A percentile compares a stretch with the other conserved stretches of the same genome.
Evolutionary conservation across 2,797 vertebrate genomes (phyloP).

Genomic region (Hafferia zeledoni): DNA sequence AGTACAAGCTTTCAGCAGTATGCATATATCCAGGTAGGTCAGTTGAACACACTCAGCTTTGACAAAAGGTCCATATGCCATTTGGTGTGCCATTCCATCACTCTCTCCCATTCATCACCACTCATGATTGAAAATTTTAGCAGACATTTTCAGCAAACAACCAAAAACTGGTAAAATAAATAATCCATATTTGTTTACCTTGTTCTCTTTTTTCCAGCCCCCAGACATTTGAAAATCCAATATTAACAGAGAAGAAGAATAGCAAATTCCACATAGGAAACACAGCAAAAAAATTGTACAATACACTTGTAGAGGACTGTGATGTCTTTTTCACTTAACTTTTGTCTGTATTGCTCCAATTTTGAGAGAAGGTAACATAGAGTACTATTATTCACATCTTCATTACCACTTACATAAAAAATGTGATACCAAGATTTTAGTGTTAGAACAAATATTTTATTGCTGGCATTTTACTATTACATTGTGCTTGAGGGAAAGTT

Average conservation of each 20-base stretch:
- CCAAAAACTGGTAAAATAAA: not conserved
- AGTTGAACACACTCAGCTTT: not conserved
- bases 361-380: not conserved
- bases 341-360: not conserved
- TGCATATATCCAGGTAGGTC: conserved; percentile 28
- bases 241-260: not conserved
- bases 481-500: not conserved
- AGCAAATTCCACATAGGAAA: not conserved
- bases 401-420: not conserved
- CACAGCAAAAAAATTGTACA: not conserved
- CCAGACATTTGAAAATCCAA: not conserved
- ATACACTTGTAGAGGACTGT: not conserved
- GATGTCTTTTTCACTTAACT: not conserved
- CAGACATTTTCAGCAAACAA: not conserved
- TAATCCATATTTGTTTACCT: not conserved
- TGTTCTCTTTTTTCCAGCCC: not conserved
- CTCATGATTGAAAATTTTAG: not conserved
- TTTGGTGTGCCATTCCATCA: not conserved
- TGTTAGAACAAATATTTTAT: not conserved
- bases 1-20: conserved; percentile 33
- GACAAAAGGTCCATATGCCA: not conserved
- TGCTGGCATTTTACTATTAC: not conserved
- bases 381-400: not conserved
- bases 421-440: not conserved
- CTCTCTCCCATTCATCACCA: not conserved